A percentile compares a stretch with the other conserved stretches of the same genome.
Evolutionary conservation across 2,113 vertebrate genomes (phyloP).

Genomic region (Bos javanicus): DNA sequence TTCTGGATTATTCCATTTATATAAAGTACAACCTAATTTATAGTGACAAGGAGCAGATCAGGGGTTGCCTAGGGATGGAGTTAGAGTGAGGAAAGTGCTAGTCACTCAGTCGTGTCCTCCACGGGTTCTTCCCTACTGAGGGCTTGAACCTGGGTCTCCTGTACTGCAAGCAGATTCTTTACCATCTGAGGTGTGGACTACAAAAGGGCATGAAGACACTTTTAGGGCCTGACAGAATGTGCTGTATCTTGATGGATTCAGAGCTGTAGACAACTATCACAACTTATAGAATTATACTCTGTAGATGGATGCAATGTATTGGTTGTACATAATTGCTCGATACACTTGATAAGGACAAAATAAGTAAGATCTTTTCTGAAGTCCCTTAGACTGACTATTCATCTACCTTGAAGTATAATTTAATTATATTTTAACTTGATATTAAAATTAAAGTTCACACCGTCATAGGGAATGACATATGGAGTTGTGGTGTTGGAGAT

Average conservation of each 20-base stretch:
- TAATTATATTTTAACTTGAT: background rate
- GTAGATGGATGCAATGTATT: background rate
- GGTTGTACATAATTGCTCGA: background rate
- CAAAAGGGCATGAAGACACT: background rate
- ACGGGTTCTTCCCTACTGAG: background rate
- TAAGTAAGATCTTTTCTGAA: background rate
- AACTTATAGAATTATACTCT: background rate
- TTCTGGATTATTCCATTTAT: background rate
- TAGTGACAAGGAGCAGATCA: background rate
- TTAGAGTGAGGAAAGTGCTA: background rate
- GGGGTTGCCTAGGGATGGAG: background rate
- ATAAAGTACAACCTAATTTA: background rate
- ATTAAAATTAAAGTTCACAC: background rate
- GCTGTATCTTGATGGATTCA: background rate
- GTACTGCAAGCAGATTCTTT: background rate
- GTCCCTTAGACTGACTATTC: background rate
- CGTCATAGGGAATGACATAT: background rate
- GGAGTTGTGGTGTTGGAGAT: too few relatives aligned
- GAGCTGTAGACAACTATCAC: background rate
- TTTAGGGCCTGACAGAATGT: background rate
- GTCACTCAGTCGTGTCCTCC: background rate
- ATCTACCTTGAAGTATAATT: background rate
- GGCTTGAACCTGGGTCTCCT: background rate
- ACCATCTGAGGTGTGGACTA: background rate
- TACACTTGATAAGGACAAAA: background rate